Conservation (phyloP, 2,113 vertebrate species). For the Leptocoma aspasia region DNA sequence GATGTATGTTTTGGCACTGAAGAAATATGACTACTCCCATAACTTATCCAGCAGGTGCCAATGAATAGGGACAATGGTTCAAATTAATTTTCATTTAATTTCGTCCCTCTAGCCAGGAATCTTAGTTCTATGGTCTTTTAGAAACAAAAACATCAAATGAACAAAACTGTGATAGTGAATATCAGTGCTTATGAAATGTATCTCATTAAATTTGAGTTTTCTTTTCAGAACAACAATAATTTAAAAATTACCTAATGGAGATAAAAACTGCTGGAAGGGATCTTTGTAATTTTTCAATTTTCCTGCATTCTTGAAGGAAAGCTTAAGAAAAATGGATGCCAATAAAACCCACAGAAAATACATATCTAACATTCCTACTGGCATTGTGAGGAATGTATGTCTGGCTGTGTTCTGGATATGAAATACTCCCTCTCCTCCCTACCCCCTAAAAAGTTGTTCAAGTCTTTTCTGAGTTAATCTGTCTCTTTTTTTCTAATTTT, state of each 20-base stretch:
- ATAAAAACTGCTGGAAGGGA: background rate
- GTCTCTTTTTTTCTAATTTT: background rate
- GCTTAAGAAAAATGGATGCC: background rate
- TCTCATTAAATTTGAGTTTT: background rate
- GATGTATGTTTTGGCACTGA: background rate
- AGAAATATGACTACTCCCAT: background rate
- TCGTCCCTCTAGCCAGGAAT: background rate
- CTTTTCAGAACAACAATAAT: background rate
- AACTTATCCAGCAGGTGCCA: background rate
- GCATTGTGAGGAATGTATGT: background rate
- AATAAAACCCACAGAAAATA: background rate
- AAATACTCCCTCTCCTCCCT: fast-evolving
- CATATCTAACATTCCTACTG: background rate
- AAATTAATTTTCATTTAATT: background rate
- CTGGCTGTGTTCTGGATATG: background rate
- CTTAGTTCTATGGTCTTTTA: background rate
- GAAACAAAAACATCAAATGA: background rate
- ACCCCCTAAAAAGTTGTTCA: background rate
- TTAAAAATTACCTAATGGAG: background rate
- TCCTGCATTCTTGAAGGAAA: background rate
- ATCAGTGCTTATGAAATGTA: background rate
- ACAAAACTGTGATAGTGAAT: background rate
- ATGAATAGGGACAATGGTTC: background rate
- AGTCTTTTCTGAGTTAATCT: background rate
- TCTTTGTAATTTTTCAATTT: background rate